These are phyloP conservation scores for Drosophila kambysellisi DNA, from an alignment of 2,888 invertebrate genomes.

Conservation along the genomic window DNA sequence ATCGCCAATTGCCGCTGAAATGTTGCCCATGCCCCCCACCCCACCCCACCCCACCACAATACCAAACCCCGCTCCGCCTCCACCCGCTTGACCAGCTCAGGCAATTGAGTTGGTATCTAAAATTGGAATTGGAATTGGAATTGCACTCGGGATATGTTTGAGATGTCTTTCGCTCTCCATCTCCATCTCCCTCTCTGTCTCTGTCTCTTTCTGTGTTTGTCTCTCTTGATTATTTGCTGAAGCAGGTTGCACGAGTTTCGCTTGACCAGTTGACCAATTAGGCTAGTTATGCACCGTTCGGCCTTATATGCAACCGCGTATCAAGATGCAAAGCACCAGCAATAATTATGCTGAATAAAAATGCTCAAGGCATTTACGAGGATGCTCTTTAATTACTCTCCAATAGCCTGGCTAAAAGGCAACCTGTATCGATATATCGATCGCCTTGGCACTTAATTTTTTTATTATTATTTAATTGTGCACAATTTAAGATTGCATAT, in stretches of 20 bases:
- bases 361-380: conserved; percentile 4
- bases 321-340: conserved; percentile 15
- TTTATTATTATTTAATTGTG: neutral
- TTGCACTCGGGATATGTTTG: conserved; percentile 20
- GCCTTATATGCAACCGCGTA: conserved; percentile 3
- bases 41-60: neutral
- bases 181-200: neutral
- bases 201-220: neutral
- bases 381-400: neutral
- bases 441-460: neutral
- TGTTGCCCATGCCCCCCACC: conserved; percentile 15
- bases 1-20: conserved; percentile 69
- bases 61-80: neutral
- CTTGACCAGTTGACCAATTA: conserved; percentile 13
- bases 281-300: neutral
- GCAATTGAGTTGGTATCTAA: conserved; percentile 54
- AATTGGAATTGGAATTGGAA: conserved; percentile 38
- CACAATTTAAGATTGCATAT: neutral
- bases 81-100: conserved; percentile 29
- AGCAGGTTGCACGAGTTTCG: conserved; percentile 13
- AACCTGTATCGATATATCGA: neutral
- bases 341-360: conserved; percentile 15
- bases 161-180: conserved; percentile 11
- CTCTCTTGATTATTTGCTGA: conserved; percentile 5
- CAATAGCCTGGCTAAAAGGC: neutral